Conservation (phyloP, 2,888 invertebrate genomes). For the Campaea margaritaria region DNA sequence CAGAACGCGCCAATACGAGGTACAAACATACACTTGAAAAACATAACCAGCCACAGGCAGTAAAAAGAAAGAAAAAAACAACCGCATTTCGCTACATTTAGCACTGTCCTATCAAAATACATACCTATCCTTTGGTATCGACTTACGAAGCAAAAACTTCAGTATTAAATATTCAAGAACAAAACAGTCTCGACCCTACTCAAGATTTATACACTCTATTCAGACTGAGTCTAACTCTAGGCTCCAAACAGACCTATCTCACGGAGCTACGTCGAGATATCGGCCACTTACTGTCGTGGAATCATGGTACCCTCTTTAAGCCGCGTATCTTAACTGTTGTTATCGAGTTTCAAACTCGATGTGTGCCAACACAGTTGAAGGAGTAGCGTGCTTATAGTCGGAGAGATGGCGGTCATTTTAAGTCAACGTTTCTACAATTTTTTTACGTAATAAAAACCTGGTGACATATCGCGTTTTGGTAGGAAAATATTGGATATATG, state of each 20-base stretch:
- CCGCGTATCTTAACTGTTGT: constrained; percentile 39
- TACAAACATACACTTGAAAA: too few relatives aligned
- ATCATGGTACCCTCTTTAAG: constrained; percentile 25
- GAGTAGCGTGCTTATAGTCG: constrained; percentile 1
- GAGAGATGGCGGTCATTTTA: background rate
- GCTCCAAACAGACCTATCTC: constrained; percentile 7
- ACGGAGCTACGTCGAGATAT: constrained; percentile 6
- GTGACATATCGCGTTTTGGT: too few relatives aligned
- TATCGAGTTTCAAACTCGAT: constrained; percentile 25
- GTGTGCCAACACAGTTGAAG: constrained; percentile 18
- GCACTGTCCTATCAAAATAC: too few relatives aligned
- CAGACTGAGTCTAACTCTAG: constrained; percentile 6
- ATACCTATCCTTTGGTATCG: background rate
- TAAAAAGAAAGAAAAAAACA: too few relatives aligned
- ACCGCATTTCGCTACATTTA: too few relatives aligned
- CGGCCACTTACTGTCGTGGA: constrained; percentile 12
- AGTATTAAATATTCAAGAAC: constrained; percentile 3
- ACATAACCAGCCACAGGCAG: too few relatives aligned
- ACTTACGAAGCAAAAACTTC: constrained; percentile 5
- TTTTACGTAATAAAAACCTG: too few relatives aligned
- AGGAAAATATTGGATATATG: too few relatives aligned
- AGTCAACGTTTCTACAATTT: background rate
- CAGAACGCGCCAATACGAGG: too few relatives aligned
- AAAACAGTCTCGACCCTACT: constrained; percentile 19
- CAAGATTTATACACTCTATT: constrained; percentile 8